Evolutionary conservation across 2,888 invertebrate genomes (phyloP).

Genomic region (Cephus spinipes): DNA sequence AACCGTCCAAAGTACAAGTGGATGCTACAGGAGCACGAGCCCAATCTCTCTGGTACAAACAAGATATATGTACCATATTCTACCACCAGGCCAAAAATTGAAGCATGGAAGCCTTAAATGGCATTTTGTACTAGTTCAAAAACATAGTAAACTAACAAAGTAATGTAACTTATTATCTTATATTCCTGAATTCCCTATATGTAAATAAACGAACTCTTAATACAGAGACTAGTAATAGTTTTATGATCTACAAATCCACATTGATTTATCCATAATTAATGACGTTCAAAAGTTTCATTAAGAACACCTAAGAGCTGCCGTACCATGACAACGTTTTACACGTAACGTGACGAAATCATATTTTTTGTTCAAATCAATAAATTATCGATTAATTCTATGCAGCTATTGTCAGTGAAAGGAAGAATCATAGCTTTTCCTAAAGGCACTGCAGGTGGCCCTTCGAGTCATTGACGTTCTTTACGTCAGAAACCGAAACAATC

Average conservation of each 20-base stretch:
- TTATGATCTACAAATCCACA: background rate
- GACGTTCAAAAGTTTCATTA: background rate
- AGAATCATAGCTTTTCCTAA: background rate
- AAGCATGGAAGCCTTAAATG: slow-evolving; percentile 80
- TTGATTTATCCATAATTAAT: background rate
- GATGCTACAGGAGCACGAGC: slow-evolving; percentile 82
- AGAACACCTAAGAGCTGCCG: background rate
- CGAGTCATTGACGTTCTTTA: background rate
- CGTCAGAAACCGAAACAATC: background rate
- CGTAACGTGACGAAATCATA: background rate
- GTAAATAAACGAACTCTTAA: background rate
- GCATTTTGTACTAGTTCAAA: background rate
- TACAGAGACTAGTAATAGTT: background rate
- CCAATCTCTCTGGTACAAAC: slow-evolving; percentile 87
- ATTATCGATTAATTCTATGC: background rate
- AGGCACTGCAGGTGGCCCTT: background rate
- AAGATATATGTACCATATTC: slow-evolving; percentile 88
- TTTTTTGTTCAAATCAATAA: background rate
- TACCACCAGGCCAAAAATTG: slow-evolving; percentile 88
- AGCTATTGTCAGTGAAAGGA: background rate
- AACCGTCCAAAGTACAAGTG: slow-evolving; percentile 84
- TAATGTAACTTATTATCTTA: background rate
- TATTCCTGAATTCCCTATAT: background rate
- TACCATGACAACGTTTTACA: background rate
- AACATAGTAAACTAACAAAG: background rate